A percentile compares a stretch with the other conserved stretches of the same genome.
Evolutionary conservation across 2,888 invertebrate species (phyloP).

Genomic region (Lepidochrysops patricia): DNA sequence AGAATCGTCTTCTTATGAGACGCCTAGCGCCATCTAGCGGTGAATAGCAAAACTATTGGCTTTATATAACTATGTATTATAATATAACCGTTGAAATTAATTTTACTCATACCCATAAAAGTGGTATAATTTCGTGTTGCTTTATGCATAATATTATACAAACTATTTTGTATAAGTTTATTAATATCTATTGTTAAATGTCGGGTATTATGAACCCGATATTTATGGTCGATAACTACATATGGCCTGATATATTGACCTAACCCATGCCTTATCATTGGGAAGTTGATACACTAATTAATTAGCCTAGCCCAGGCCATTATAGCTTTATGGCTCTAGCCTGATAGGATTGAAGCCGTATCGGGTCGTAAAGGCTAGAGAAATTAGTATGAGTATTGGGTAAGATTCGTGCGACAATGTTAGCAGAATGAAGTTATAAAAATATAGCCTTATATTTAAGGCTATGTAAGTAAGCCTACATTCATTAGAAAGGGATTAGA

Average conservation of each 20-base stretch:
- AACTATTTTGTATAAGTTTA: too few relatives aligned
- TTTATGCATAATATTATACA: too few relatives aligned
- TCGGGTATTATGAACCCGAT: too few relatives aligned
- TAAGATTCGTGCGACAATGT: background rate
- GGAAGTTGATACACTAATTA: conserved; percentile 64
- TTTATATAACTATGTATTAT: background rate
- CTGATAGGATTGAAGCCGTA: conserved; percentile 13
- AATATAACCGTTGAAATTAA: background rate
- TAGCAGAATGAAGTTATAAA: background rate
- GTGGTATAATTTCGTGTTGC: too few relatives aligned
- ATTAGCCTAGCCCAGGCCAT: conserved; percentile 63
- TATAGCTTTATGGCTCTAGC: conserved; percentile 59
- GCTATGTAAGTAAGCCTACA: too few relatives aligned
- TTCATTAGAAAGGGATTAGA: too few relatives aligned
- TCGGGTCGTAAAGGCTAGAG: conserved; percentile 11
- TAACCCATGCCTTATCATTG: conserved; percentile 18
- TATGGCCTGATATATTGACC: background rate
- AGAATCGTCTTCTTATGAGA: background rate
- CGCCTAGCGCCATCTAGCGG: conserved; percentile 50
- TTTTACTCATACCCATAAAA: too few relatives aligned
- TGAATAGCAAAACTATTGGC: conserved; percentile 41
- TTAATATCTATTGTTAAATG: too few relatives aligned
- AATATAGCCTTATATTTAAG: background rate
- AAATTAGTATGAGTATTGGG: background rate
- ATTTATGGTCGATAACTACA: too few relatives aligned